These are phyloP conservation scores for Stegophylla sp. DNA, from an alignment of 2,888 invertebrate genomes.

Conservation along the genomic window DNA sequence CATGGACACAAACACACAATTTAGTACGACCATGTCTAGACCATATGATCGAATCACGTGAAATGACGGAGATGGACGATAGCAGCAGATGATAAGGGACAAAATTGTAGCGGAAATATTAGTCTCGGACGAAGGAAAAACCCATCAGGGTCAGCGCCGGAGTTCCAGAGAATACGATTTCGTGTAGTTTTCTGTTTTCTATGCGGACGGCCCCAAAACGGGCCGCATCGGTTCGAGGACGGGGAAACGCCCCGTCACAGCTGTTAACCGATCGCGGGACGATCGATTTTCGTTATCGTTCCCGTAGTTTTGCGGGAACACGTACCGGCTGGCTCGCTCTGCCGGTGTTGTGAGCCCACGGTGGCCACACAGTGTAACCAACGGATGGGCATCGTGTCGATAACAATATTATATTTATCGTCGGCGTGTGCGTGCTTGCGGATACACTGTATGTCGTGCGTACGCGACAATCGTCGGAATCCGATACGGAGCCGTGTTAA, in stretches of 20 bases:
- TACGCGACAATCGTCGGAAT: background rate
- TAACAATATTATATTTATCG: too few species aligned
- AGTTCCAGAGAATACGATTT: background rate
- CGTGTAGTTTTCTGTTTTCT: background rate
- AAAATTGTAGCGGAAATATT: too few species aligned
- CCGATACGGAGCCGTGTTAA: background rate
- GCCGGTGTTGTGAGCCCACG: background rate
- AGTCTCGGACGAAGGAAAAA: background rate
- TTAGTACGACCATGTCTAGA: too few species aligned
- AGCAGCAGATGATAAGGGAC: too few species aligned
- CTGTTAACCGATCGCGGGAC: background rate
- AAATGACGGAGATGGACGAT: too few species aligned
- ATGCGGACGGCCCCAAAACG: background rate
- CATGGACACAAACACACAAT: too few species aligned
- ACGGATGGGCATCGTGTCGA: background rate
- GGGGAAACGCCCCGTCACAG: constrained; percentile 19
- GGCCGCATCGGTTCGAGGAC: background rate
- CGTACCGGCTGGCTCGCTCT: constrained; percentile 10
- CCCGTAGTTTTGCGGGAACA: background rate
- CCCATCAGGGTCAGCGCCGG: too few species aligned
- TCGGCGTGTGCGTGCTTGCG: background rate
- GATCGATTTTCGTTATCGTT: constrained; percentile 8
- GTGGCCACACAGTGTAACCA: constrained; percentile 44
- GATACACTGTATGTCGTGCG: background rate
- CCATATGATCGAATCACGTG: background rate